Base-by-base conservation (phyloP, 2,888 invertebrate species). In the Tineola bisselliella region DNA sequence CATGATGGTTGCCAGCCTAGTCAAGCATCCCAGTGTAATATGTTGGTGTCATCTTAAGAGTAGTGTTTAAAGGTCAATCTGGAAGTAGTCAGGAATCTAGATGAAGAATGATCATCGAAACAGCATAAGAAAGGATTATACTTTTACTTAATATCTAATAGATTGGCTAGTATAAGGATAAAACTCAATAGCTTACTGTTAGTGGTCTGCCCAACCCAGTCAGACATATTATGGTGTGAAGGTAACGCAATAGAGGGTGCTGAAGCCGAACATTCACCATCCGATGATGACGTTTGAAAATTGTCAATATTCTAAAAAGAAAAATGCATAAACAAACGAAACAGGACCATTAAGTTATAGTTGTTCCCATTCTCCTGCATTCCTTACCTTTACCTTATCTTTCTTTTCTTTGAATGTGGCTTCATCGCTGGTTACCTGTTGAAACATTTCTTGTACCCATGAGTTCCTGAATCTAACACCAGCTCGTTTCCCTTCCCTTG, bases 201-300 rank as follows among this genome's bases (percentile, higher is more conserved):
- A 68, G 95, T 94, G 54, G 95, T 95, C 64, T 95, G 91, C 63
- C 94, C 95, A 81, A 94, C 90, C 94, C 95, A 95, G 80, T 95
- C 95, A 54, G 93, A 92, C 69, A 93, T 86, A 71, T 82, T 87
- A 71, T 87, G 87, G 71, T 88, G 88, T 66, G 87, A 87, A 63
- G 87, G 87, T 66, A 87, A 81, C 62, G 86, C 87, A 69, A 88
- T 84, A 62, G 89, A 88, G 13, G 90, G 90, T 66, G 90, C 90
- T 56, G 90, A 89, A 64, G 90, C 88, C 38, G 90, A 89, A 63
- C 90, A 91, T 75, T 91, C 91, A 63, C 90, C 91, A 68, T 91
- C 91, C 63, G 90, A 91, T 68, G 91, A 84, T 63, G 87, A 84
- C 62, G 81, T 72, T 78, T 84, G 87, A 79, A 83, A 88, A 77